Evolutionary conservation across 2,888 invertebrate genomes (phyloP), one percentile per base, ranked within the genome.

Genomic region (Athalia rosae): DNA sequence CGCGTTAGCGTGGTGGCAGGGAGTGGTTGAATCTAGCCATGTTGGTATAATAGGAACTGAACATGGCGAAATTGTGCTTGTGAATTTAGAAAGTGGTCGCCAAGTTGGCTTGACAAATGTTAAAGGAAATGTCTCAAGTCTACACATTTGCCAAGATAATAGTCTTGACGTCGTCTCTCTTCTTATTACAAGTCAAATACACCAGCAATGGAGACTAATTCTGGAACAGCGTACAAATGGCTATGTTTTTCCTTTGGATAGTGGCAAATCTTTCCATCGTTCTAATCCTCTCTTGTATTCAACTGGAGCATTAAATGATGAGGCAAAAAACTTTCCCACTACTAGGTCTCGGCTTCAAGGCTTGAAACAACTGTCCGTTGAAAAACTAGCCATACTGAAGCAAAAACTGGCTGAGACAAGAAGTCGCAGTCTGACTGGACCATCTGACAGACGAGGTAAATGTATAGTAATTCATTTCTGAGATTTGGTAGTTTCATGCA

Each of bases 201-300:
- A 94, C 56, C 94, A 95, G 80, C 97, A 97, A 87, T 97, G 96
- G 94, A 94, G 95, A 82, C 90, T 97, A 78, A 90, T 97, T 48
- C 90, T 97, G 76, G 97, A 97, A 87, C 95, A 96, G 85, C 93
- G 94, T 82, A 93, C 94, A 3, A 93, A 92, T 81, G 93, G 94
- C 74, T 96, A 95, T 87, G 93, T 94, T 73, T 96, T 95, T 93
- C 93, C 94, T 0, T 81, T 90, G 74, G 80, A 81, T 62, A 86
- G 83, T 76, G 84, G 80, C 15, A 84, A 69, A 58, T 47, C 79
- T 56, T 78, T 74, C 48, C 77, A 74, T 15, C 53, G 69, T 6
- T 77, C 71, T 47, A 76, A 76, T 53, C 80, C 77, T 76, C 41
- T 80, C 79, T 81, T 82, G 15, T 85, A 85, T 56, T 84, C 84